Percentiles rank a stretch among this genome's conserved stretches.
Evolutionary conservation across 2,113 vertebrate species (phyloP).

Genomic region (Chaetops frenatus): DNA sequence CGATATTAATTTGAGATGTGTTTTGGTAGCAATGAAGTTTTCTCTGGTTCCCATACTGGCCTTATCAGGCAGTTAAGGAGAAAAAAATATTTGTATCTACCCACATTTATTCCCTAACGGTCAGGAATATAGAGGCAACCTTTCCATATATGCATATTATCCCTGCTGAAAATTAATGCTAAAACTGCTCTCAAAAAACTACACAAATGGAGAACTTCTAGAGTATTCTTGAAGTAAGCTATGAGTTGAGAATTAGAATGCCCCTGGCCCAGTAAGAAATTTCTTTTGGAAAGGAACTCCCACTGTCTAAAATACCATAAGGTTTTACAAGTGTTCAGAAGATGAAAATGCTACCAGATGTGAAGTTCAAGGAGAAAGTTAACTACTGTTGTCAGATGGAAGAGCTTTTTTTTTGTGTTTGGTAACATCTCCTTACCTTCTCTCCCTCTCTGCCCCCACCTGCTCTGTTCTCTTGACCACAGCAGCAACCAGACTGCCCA

Average conservation of each 20-base stretch:
- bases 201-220: not conserved
- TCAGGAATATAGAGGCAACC: not conserved
- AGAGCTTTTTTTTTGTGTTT: slow-evolving; percentile 8
- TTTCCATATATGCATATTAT: not conserved
- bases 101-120: not conserved
- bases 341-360: slow-evolving; percentile 77
- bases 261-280: slow-evolving; percentile 46
- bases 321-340: slow-evolving; percentile 70
- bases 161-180: slow-evolving; percentile 17
- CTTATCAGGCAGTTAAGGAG: not conserved
- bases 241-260: slow-evolving; percentile 41
- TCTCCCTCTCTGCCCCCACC: not conserved
- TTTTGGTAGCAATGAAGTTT: not conserved
- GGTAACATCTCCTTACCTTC: not conserved
- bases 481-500: not conserved
- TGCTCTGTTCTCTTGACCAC: not conserved
- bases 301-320: slow-evolving; percentile 62
- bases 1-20: not conserved
- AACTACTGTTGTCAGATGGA: slow-evolving; percentile 53
- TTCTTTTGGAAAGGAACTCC: slow-evolving; percentile 63
- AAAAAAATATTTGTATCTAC: not conserved
- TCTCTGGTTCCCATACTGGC: not conserved
- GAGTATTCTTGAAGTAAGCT: not conserved
- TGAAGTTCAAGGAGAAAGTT: slow-evolving; percentile 56
- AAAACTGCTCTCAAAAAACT: not conserved